These are phyloP conservation scores for Portunus trituberculatus DNA, from an alignment of 1,140 invertebrate genomes.

Conservation along the genomic window DNA sequence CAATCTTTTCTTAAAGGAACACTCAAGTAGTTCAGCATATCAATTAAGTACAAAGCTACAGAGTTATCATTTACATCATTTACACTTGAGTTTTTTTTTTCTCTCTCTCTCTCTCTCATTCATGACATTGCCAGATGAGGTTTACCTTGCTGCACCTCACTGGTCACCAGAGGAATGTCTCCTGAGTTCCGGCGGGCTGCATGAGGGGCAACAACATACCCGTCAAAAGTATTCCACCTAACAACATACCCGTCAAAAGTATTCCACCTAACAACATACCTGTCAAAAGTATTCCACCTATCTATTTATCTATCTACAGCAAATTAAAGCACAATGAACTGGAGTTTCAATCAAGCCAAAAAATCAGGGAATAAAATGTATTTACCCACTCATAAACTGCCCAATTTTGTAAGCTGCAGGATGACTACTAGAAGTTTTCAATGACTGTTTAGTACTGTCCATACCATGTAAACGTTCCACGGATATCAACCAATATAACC, in stretches of 20 bases:
- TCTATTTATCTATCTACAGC: background rate
- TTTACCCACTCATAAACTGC: too few species aligned
- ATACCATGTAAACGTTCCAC: too few species aligned
- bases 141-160: constrained; percentile 76
- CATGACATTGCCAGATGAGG: background rate
- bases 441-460: too few species aligned
- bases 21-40: background rate
- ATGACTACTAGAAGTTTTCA: too few species aligned
- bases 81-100: background rate
- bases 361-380: background rate
- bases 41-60: background rate
- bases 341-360: background rate
- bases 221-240: background rate
- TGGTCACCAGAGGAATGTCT: constrained; percentile 74
- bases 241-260: constrained; percentile 25
- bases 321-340: background rate
- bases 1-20: background rate
- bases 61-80: background rate
- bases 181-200: constrained; percentile 66
- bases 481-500: too few species aligned
- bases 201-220: constrained; percentile 44
- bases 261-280: constrained; percentile 23
- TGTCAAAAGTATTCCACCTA: background rate
- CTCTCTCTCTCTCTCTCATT: background rate
- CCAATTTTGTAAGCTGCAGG: too few species aligned